Evolutionary conservation across 2,113 vertebrate species (phyloP).

Genomic region (Aepyceros melampus): DNA sequence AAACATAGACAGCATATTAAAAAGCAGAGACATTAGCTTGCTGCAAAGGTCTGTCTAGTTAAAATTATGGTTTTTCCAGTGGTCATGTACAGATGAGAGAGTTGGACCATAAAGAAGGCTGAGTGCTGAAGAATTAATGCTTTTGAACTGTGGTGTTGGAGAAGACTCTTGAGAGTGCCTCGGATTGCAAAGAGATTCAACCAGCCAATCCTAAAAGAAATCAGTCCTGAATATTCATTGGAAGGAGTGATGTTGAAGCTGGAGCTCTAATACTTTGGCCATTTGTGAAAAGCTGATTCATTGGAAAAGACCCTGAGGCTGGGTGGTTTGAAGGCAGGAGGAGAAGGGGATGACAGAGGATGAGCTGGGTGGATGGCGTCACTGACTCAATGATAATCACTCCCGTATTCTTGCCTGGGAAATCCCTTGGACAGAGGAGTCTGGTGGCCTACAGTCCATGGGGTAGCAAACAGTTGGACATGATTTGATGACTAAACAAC

Average conservation of each 20-base stretch:
- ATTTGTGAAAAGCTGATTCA: neutral
- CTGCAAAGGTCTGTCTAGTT: neutral
- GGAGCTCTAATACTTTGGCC: neutral
- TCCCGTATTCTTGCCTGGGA: neutral
- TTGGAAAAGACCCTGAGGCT: neutral
- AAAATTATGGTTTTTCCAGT: neutral
- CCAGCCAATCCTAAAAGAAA: neutral
- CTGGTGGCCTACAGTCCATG: neutral
- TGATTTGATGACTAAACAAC: neutral
- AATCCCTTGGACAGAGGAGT: neutral
- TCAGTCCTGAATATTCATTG: neutral
- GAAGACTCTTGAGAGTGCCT: neutral
- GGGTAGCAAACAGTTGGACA: neutral
- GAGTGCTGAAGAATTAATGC: neutral
- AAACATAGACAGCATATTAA: neutral
- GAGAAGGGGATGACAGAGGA: neutral
- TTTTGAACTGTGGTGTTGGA: neutral
- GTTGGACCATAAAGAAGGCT: neutral
- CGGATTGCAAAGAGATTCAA: neutral
- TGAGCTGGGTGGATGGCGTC: neutral
- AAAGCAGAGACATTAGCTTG: neutral
- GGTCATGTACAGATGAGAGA: neutral
- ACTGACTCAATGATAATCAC: neutral
- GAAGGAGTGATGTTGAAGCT: neutral
- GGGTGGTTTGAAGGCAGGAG: neutral